Percentiles rank a stretch among this genome's conserved stretches.
Evolutionary conservation across 2,888 invertebrate species (phyloP).

Genomic region (Biston stratarius): DNA sequence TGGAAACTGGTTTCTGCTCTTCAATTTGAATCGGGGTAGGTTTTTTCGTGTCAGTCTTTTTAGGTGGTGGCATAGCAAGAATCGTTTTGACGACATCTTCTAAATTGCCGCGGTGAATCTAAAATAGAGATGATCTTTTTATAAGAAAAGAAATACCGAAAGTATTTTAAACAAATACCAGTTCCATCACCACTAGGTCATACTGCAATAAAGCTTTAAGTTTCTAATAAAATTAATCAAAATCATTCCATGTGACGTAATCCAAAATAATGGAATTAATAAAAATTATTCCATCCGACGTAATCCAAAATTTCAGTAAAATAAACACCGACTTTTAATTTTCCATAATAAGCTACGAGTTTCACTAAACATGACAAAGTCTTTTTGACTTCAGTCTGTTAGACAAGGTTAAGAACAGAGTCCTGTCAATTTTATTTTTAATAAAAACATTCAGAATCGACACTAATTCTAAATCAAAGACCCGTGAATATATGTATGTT

Average conservation of each 20-base stretch:
- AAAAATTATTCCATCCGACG: not conserved
- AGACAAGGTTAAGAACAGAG: too few relatives aligned
- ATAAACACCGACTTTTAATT: too few relatives aligned
- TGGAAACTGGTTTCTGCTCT: constrained; percentile 61
- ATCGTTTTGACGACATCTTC: constrained; percentile 79
- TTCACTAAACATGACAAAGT: too few relatives aligned
- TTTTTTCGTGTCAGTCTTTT: constrained; percentile 69
- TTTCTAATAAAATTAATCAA: not conserved
- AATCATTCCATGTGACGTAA: not conserved
- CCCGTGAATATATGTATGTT: constrained; percentile 5
- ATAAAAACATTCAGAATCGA: not conserved
- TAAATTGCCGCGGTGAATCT: constrained; percentile 87
- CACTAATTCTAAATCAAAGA: not conserved
- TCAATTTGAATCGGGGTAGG: constrained; percentile 59
- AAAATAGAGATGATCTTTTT: constrained; percentile 45
- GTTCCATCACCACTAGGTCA: not conserved
- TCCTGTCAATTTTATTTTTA: not conserved
- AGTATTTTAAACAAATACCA: not conserved
- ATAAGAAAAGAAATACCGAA: not conserved
- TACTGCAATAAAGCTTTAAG: not conserved
- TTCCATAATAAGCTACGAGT: too few relatives aligned
- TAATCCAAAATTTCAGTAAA: too few relatives aligned
- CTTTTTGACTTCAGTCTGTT: too few relatives aligned
- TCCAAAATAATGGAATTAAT: not conserved
- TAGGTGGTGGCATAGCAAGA: constrained; percentile 76